Percentiles rank a stretch among this genome's conserved stretches.
These are phyloP conservation scores for Branchellion lobata DNA, from an alignment of 2,888 invertebrate species.

Conservation along the genomic window DNA sequence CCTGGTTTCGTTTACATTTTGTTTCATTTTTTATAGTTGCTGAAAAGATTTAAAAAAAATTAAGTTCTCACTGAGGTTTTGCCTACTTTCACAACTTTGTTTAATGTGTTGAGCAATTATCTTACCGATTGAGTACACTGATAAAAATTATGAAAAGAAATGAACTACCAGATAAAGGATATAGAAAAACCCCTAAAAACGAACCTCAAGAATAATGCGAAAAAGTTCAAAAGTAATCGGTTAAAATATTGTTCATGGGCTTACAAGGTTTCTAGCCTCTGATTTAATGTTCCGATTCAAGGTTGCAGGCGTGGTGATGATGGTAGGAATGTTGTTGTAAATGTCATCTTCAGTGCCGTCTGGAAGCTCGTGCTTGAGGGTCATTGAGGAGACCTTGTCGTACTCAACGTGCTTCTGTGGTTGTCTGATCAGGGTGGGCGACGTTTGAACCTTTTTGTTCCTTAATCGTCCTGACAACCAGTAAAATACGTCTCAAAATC, in stretches of 20 bases:
- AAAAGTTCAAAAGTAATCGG: background rate
- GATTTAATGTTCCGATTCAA: background rate
- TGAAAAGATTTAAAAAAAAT: background rate
- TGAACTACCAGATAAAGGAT: too few species aligned
- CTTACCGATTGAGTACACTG: too few species aligned
- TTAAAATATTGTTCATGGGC: too few species aligned
- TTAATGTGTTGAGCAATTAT: too few species aligned
- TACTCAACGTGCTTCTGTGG: background rate
- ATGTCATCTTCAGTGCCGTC: constrained; percentile 12
- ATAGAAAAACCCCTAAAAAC: too few species aligned
- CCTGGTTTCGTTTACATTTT: too few species aligned
- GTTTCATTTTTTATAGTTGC: too few species aligned
- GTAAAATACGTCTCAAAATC: too few species aligned
- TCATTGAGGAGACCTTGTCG: background rate
- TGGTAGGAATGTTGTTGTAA: constrained; percentile 13
- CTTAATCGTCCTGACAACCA: background rate
- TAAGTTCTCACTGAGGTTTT: too few species aligned
- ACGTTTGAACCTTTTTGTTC: constrained; percentile 38
- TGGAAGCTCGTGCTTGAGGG: background rate
- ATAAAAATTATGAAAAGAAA: too few species aligned
- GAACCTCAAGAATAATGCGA: background rate
- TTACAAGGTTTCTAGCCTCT: background rate
- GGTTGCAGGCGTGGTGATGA: constrained; percentile 6
- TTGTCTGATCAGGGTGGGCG: constrained; percentile 17
- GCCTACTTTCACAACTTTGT: too few species aligned